Percentiles rank a stretch among this genome's conserved stretches.
These are phyloP conservation scores for Beris morrisii DNA, from an alignment of 2,888 invertebrate species.

Conservation along the genomic window DNA sequence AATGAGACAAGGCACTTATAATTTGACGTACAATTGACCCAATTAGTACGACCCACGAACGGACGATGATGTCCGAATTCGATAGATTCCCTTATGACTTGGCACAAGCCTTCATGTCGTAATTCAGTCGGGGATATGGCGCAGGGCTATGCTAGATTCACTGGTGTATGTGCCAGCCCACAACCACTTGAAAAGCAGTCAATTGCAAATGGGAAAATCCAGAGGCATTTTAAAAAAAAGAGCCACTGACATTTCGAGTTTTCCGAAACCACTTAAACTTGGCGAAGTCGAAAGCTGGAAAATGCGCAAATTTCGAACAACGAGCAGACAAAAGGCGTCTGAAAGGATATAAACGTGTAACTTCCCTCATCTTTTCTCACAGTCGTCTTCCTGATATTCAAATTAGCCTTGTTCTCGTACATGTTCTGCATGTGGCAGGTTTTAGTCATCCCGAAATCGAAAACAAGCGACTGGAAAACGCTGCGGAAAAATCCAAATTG, in stretches of 20 bases:
- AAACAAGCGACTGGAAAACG: constrained; percentile 8
- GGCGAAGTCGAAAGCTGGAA: constrained; percentile 27
- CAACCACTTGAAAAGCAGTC: constrained; percentile 1
- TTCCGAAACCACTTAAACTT: constrained; percentile 29
- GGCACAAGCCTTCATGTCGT: too few species aligned
- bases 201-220: constrained; percentile 15
- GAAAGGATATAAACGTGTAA: constrained; percentile 5
- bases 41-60: too few species aligned
- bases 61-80: too few species aligned
- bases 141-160: too few species aligned
- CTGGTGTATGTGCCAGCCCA: too few species aligned
- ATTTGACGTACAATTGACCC: too few species aligned
- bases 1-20: too few species aligned
- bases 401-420: constrained; percentile 24
- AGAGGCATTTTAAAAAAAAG: constrained; percentile 18
- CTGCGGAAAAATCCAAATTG: neutral
- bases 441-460: constrained; percentile 20
- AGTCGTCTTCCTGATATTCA: constrained; percentile 28
- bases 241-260: constrained; percentile 23
- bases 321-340: constrained; percentile 11
- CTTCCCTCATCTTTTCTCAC: constrained; percentile 18
- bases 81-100: too few species aligned
- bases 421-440: neutral
- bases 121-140: too few species aligned
- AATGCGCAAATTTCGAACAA: constrained; percentile 16